Base-by-base conservation (phyloP, 2,888 invertebrate species). In the Syrista parreyssii region DNA sequence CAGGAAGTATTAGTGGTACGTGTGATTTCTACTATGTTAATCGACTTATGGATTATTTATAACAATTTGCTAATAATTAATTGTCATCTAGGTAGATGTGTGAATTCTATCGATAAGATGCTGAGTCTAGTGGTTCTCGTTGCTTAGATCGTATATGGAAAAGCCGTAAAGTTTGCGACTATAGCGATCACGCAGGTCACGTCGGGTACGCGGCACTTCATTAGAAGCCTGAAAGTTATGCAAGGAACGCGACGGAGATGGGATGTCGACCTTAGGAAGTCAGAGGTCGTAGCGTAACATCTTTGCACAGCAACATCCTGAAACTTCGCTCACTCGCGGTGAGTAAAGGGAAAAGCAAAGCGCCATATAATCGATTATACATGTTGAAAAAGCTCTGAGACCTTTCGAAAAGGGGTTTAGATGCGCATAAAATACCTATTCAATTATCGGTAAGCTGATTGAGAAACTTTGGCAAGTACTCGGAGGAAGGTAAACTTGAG, bases 181-280 rank as follows among this genome's bases (percentile, higher is more conserved):
- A 31, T 71, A 71, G 31, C 71, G 71, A 71, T 71, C 71, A 23
- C 12, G 33, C 31, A 15, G 71, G 31, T 71, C 71, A 23, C 32
- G 31, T 32, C 12, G 71, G 4, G 31, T 33, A 33, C 71, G 71
- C 1, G 79, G 78, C 79, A 79, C 79, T 85, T 84, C 82, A 81
- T 85, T 85, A 85, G 81, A 80, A 75, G 80, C 68, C 74, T 75
- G 76, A 76, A 79, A 84, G 83, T 85, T 84, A 79, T 81, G 79
- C 79, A 75, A 75, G 80, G 80, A 83, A 83, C 80, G 78, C 80
- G 78, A 79, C 75, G 74, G 36, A 35, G 68, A 73, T 68, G 68
- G 40, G 12, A 34, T 40, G 73, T n/a, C n/a, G 73, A 72, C 33
- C 32, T 36, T 30, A 68, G 74, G 68, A 32, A 32, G 33, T 33